Base-by-base conservation (phyloP, 1,140 invertebrate species). In the Eciton burchellii region DNA sequence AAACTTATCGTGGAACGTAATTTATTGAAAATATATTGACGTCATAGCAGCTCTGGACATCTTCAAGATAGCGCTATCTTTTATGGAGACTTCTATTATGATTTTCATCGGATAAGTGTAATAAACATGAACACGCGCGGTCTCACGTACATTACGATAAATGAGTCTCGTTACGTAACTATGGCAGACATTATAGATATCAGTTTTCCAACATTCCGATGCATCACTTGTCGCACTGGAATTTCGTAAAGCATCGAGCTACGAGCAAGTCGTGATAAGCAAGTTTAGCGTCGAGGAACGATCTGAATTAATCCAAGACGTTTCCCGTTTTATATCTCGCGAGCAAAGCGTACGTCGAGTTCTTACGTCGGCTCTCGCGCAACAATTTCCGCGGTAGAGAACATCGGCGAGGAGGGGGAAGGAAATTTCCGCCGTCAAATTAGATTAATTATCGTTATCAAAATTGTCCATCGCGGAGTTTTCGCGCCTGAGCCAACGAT, bases 61-160 rank as follows among this genome's bases (percentile, higher is more conserved):
- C 29, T 49, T 63, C 12, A 29, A 76, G 45, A 76, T 54, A 76
- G 29, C 60, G 35, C 29, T 74, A 65, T 76, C 26, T 66, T n/a
- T 52, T 16, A 41, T 65, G 41, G 16, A 65, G 9, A 41, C 45
- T 66, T 76, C 21, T 76, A 26, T 63, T 63, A 63, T 52, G 47
- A 66, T 66, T 76, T 76, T 54, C 29, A 41, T 66, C 16, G 73
- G 59, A 66, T 65, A 66, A 76, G 29, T 65, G 41, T 76, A 65
- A 63, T 41, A 66, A 65, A 60, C 56, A 19, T 26, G 52, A 14
- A 5, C 41, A 52, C 12, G 21, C 59, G 35, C 52, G n/a, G n/a
- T n/a, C n/a, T 49, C 14, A 41, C 5, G 52, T 16, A 19, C 47
- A 52, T 76, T 76, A 26, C 54, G 60, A 43, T 65, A 76, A 41